These are phyloP conservation scores for Acanthornis magna DNA, from an alignment of 2,797 vertebrate genomes.

Conservation along the genomic window DNA sequence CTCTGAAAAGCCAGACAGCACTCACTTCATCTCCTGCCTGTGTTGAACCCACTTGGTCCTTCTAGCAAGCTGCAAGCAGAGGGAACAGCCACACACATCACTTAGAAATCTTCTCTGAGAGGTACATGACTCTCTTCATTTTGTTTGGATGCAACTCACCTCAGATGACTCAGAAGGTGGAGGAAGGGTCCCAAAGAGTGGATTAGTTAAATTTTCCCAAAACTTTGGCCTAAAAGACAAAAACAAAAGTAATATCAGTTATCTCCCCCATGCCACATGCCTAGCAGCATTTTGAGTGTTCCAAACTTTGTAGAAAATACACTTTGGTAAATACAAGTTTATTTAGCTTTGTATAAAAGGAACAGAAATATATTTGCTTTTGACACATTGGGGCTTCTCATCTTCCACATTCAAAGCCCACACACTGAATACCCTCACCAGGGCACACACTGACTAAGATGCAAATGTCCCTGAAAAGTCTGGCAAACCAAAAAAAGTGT, in stretches of 20 bases:
- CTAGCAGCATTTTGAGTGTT: not conserved
- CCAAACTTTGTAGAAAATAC: not conserved
- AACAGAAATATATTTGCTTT: not conserved
- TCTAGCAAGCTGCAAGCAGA: not conserved
- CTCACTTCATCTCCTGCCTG: not conserved
- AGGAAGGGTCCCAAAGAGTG: conserved; percentile 88
- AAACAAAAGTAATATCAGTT: not conserved
- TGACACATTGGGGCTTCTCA: not conserved
- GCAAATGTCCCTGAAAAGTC: not conserved
- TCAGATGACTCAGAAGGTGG: conserved; percentile 91
- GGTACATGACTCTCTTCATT: not conserved
- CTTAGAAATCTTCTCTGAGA: not conserved
- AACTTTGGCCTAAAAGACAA: conserved; percentile 85
- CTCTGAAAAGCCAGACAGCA: not conserved
- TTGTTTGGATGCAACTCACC: conserved; percentile 73
- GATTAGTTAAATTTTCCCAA: conserved; percentile 94
- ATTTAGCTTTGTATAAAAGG: not conserved
- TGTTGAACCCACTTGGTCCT: not conserved
- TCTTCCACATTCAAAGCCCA: not conserved
- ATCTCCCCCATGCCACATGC: not conserved
- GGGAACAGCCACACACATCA: not conserved
- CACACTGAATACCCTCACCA: not conserved
- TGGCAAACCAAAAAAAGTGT: not conserved
- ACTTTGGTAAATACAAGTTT: not conserved
- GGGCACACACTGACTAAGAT: not conserved